Evolutionary conservation across 1,140 invertebrate species (phyloP).

Genomic region (Chlorops oryzae): DNA sequence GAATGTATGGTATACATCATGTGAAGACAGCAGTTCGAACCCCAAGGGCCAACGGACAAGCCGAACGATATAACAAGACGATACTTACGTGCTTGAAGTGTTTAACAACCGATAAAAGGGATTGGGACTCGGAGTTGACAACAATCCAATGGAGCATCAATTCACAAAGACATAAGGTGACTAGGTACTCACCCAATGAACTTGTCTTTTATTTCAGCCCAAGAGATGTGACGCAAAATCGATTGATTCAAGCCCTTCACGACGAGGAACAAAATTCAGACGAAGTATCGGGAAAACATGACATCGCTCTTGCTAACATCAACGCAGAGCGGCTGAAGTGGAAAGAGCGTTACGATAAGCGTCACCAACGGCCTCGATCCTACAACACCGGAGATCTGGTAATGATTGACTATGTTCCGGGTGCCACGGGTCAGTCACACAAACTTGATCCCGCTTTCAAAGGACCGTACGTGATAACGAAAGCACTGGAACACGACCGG

Average conservation of each 20-base stretch:
- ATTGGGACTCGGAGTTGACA: neutral
- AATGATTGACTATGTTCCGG: neutral
- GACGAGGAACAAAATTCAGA: no score
- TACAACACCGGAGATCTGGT: no score
- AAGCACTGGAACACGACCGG: slow-evolving; percentile 7
- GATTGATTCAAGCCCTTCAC: no score
- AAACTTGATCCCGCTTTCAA: slow-evolving; percentile 1
- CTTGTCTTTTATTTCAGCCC: neutral
- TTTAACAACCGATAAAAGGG: neutral
- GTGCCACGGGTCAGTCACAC: neutral
- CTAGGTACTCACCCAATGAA: neutral
- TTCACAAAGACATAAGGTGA: no score
- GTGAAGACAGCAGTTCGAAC: slow-evolving; percentile 33
- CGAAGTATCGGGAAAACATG: no score
- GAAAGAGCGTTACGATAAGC: no score
- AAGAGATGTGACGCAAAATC: neutral
- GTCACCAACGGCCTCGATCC: no score
- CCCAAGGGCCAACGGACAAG: slow-evolving; percentile 26
- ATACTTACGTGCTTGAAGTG: neutral
- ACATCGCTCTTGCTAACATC: neutral
- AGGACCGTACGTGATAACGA: neutral
- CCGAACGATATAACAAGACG: slow-evolving; percentile 21
- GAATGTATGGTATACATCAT: slow-evolving; percentile 23
- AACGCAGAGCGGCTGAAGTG: neutral
- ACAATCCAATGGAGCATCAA: neutral